Evolutionary conservation across 2,113 vertebrate species (phyloP), one percentile per base, ranked within the genome.

Genomic region (Brachypteracias leptosomus): DNA sequence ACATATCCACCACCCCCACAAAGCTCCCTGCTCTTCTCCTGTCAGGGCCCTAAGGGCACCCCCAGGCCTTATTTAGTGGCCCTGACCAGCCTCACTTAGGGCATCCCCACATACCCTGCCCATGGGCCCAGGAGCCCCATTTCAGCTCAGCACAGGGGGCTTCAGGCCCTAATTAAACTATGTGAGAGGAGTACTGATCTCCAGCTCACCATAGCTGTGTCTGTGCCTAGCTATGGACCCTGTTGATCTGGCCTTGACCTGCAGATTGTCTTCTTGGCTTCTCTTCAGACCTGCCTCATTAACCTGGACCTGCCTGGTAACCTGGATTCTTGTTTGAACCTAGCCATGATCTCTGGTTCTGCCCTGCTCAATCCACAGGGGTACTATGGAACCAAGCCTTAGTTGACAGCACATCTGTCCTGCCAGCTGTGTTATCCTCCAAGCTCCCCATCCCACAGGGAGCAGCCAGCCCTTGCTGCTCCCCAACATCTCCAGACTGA

Each of bases 371-470:
- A 5, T 21, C 11, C 4, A 2, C 57, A 29, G 28, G 10, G 21
- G 13, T 36, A 51, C 10, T 2, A 9, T 22, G 9, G 11, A 13
- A 58, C 51, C 12, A 6, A 14, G 13, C 9, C 59, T 57, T 24
- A 16, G 11, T 8, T 51, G 49, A 33, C 31, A 58, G 58, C 7
- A 65, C 13, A 42, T 19, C 66, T 66, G 76, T 7, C 35, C 51
- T 1, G 3, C 12, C 2, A 2, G 16, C 46, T 33, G 24, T 31
- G 18, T 28, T 49, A 16, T 28, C n/a, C 16, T 5, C 14, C 20
- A 2, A 16, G 16, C 3, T 33, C 6, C 31, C 11, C 29, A 26
- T 13, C 21, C 21, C 3, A 0, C 67, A 58, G 42, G 17, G 8
- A 57, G 59, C 31, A 33, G 31, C 21, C 35, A 26, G 49, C 16